Percentiles rank a stretch among this genome's conserved stretches.
phyloP scores from a whole-genome alignment of 1,140 invertebrate genomes.

The Lysiphlebus fabarum region DNA sequence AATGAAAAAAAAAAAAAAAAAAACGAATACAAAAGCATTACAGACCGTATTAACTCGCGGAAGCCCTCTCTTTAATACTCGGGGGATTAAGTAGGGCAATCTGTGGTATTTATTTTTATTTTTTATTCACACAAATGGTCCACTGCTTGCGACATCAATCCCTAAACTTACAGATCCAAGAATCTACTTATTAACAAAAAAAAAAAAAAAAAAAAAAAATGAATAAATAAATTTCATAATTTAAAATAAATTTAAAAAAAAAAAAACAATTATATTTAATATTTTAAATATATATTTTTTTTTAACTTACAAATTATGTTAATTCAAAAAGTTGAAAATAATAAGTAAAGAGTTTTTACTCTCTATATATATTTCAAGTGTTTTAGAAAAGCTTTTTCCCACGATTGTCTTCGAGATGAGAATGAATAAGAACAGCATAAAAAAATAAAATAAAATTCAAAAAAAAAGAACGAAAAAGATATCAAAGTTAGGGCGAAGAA shows the following conservation, averaged over 20 bases:
- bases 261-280: too few species aligned
- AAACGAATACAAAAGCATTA: background rate
- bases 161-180: too few species aligned
- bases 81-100: slow-evolving; percentile 50
- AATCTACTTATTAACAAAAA: slow-evolving; percentile 1
- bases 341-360: background rate
- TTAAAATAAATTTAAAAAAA: too few species aligned
- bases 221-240: too few species aligned
- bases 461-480: slow-evolving; percentile 20
- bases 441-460: slow-evolving; percentile 27
- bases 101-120: slow-evolving; percentile 48
- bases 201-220: background rate
- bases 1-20: slow-evolving; percentile 4
- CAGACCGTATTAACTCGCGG: slow-evolving; percentile 12
- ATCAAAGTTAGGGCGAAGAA: too few species aligned
- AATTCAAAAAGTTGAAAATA: slow-evolving; percentile 11
- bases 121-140: slow-evolving; percentile 41
- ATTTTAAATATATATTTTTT: background rate
- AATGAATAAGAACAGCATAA: background rate
- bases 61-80: slow-evolving; percentile 23
- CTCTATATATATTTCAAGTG: background rate
- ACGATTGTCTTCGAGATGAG: slow-evolving; percentile 2
- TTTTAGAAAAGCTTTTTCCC: slow-evolving; percentile 11
- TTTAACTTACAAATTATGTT: background rate
- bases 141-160: too few species aligned